Conservation (phyloP, 2,797 vertebrate species). For the Presbytis comata region DNA sequence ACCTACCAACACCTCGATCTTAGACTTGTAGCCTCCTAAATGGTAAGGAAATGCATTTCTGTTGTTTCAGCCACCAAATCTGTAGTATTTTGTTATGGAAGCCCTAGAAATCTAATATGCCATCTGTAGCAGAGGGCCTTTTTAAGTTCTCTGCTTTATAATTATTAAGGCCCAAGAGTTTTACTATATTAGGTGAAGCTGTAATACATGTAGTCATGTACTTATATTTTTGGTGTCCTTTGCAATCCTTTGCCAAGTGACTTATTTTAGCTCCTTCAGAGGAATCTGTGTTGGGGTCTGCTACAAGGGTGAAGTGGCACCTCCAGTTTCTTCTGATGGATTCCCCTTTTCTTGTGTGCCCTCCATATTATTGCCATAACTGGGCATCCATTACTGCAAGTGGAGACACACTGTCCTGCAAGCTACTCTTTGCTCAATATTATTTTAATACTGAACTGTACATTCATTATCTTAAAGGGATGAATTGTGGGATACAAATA, state of each 20-base stretch:
- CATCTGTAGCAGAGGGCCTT: background rate
- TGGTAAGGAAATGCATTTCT: background rate
- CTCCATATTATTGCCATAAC: background rate
- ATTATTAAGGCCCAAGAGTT: background rate
- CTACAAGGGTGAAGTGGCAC: background rate
- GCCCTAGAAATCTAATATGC: background rate
- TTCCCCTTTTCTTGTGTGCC: background rate
- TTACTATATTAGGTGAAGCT: background rate
- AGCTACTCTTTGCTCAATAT: background rate
- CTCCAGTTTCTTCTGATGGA: background rate
- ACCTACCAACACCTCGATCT: background rate
- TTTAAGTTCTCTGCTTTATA: background rate
- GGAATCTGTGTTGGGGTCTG: background rate
- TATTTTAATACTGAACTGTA: background rate
- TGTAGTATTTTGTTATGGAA: background rate
- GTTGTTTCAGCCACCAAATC: background rate
- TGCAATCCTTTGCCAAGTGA: background rate
- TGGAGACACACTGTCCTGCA: too few relatives aligned
- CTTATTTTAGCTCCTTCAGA: background rate
- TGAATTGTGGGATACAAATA: background rate
- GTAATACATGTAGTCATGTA: background rate
- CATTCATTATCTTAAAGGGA: background rate
- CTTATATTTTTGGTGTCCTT: background rate
- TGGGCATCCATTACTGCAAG: background rate
- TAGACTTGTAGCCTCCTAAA: background rate